A percentile compares a stretch with the other conserved stretches of the same genome.
phyloP scores from a whole-genome alignment of 1,140 invertebrate species.

The Zaprionus nigranus region DNA sequence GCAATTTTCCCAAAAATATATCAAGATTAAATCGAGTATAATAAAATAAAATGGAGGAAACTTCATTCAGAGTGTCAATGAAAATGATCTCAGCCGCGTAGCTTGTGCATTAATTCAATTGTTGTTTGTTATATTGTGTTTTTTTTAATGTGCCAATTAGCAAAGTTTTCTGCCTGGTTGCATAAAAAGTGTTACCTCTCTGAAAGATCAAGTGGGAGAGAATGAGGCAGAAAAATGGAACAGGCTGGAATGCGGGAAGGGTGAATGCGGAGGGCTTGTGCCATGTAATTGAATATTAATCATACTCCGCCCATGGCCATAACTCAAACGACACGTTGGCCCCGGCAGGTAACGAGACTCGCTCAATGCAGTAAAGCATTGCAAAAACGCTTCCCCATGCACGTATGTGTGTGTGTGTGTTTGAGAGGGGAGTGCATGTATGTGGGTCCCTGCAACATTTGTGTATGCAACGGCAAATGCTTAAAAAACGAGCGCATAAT shows the following conservation, averaged over 20 bases:
- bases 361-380: slow-evolving; percentile 54
- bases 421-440: neutral
- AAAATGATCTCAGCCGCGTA: slow-evolving; percentile 28
- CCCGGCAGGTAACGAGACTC: slow-evolving; percentile 65
- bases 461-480: slow-evolving; percentile 62
- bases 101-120: slow-evolving; percentile 61
- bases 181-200: slow-evolving; percentile 41
- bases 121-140: slow-evolving; percentile 40
- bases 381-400: slow-evolving; percentile 44
- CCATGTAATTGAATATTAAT: slow-evolving; percentile 80
- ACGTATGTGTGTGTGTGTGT: slow-evolving; percentile 9
- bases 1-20: neutral
- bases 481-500: slow-evolving; percentile 44
- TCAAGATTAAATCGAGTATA: slow-evolving; percentile 29
- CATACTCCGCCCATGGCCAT: slow-evolving; percentile 68
- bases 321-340: slow-evolving; percentile 64
- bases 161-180: slow-evolving; percentile 65
- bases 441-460: slow-evolving; percentile 40
- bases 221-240: neutral
- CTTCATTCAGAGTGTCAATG: slow-evolving; percentile 17
- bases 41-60: slow-evolving; percentile 61
- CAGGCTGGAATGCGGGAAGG: neutral
- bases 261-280: slow-evolving; percentile 57
- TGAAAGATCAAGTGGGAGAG: neutral
- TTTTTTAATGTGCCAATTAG: slow-evolving; percentile 68